Evolutionary conservation across 2,797 vertebrate genomes (phyloP).

Genomic region (Micrastur ruficollis): DNA sequence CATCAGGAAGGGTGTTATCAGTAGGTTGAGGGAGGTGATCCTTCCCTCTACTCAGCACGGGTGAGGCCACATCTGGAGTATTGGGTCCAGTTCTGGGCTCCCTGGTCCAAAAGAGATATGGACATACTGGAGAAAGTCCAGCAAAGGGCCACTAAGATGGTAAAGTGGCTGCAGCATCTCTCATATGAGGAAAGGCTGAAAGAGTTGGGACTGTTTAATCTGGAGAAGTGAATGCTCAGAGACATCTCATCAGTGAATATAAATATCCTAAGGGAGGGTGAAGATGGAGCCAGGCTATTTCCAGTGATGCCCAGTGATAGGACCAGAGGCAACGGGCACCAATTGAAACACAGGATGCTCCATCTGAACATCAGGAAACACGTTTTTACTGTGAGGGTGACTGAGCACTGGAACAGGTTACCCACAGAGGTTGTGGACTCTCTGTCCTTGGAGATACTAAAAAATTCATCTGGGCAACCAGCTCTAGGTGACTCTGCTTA

Average conservation of each 20-base stretch:
- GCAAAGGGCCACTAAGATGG: not conserved
- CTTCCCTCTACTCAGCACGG: not conserved
- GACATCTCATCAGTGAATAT: not conserved
- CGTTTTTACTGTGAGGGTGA: not conserved
- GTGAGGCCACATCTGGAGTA: not conserved
- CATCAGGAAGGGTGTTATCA: not conserved
- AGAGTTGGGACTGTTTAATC: not conserved
- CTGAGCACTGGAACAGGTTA: not conserved
- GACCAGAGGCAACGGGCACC: not conserved
- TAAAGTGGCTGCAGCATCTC: not conserved
- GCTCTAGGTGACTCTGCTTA: not conserved
- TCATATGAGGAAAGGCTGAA: not conserved
- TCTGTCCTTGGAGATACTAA: not conserved
- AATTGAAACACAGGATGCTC: not conserved
- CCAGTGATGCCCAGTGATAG: not conserved
- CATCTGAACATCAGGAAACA: not conserved
- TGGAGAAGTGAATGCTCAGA: not conserved
- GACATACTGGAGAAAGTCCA: not conserved
- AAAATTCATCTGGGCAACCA: not conserved
- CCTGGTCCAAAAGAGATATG: not conserved
- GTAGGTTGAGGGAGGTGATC: accelerated
- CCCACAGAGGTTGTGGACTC: accelerated
- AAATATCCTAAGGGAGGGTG: not conserved
- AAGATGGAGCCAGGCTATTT: not conserved
- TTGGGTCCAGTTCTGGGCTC: not conserved